Evolutionary conservation across 2,113 vertebrate species (phyloP).

Genomic region (Prunella himalayana): DNA sequence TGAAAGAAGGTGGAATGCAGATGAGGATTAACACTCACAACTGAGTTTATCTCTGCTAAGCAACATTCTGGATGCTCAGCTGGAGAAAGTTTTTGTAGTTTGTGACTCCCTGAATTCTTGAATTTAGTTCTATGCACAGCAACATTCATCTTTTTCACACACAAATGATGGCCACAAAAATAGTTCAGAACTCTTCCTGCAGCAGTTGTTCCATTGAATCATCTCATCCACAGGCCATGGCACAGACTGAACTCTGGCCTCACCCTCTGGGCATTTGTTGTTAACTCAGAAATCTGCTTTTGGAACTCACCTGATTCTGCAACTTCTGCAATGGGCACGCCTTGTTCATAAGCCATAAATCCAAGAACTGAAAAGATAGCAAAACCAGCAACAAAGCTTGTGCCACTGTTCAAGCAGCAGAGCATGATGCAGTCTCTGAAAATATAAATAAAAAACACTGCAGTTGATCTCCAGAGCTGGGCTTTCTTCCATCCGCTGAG

Average conservation of each 20-base stretch:
- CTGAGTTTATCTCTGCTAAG: not conserved
- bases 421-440: constrained; percentile 95
- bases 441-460: constrained; percentile 37
- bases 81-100: not conserved
- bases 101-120: too few species aligned
- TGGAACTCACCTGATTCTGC: constrained; percentile 91
- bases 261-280: not conserved
- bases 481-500: not conserved
- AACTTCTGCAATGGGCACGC: constrained; percentile 93
- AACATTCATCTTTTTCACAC: not conserved
- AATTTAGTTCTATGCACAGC: not conserved
- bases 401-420: constrained; percentile 97
- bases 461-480: constrained; percentile 16
- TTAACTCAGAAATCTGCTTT: not conserved
- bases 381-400: constrained; percentile 96
- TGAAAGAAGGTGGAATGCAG: not conserved
- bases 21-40: not conserved
- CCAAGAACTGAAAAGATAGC: constrained; percentile 98
- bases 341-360: constrained; percentile 97
- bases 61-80: not conserved
- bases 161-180: not conserved
- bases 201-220: not conserved
- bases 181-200: not conserved
- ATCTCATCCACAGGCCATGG: not conserved
- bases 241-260: not conserved